Percentiles rank a stretch among this genome's conserved stretches.
Evolutionary conservation across 2,113 vertebrate species (phyloP).

Genomic region (Alligator sinensis): DNA sequence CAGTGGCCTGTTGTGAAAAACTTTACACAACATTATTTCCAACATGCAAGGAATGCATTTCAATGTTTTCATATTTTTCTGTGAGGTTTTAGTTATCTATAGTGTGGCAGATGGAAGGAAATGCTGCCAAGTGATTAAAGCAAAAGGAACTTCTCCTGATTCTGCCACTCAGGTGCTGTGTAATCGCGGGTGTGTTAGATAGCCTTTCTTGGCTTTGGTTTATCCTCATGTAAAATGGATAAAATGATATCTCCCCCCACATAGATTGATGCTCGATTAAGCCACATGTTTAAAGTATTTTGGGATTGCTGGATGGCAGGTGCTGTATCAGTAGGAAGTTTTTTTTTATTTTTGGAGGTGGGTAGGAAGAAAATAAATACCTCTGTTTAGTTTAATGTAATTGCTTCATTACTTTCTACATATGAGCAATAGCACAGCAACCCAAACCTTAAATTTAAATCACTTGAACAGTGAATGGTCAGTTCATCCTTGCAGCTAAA

Average conservation of each 20-base stretch:
- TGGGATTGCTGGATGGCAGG: rapidly evolving
- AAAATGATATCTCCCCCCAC: neutral
- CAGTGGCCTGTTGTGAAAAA: neutral
- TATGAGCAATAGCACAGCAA: neutral
- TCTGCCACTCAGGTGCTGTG: neutral
- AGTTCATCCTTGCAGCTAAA: constrained; percentile 61
- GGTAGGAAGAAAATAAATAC: neutral
- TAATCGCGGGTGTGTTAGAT: neutral
- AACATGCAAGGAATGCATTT: rapidly evolving
- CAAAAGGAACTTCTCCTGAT: neutral
- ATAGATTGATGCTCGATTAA: neutral
- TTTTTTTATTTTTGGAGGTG: neutral
- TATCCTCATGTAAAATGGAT: neutral
- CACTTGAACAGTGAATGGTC: constrained; percentile 58
- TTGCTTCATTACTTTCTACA: rapidly evolving
- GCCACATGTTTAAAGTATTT: neutral
- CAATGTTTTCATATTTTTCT: neutral
- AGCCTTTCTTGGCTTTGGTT: neutral
- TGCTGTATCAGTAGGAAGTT: neutral
- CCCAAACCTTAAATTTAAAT: constrained; percentile 38
- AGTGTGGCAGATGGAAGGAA: neutral
- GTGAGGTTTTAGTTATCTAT: neutral
- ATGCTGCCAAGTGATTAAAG: neutral
- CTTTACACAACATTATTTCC: neutral
- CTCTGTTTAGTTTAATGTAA: neutral